Evolutionary conservation across 2,888 invertebrate species (phyloP).

Genomic region (Hipparchia semele): DNA sequence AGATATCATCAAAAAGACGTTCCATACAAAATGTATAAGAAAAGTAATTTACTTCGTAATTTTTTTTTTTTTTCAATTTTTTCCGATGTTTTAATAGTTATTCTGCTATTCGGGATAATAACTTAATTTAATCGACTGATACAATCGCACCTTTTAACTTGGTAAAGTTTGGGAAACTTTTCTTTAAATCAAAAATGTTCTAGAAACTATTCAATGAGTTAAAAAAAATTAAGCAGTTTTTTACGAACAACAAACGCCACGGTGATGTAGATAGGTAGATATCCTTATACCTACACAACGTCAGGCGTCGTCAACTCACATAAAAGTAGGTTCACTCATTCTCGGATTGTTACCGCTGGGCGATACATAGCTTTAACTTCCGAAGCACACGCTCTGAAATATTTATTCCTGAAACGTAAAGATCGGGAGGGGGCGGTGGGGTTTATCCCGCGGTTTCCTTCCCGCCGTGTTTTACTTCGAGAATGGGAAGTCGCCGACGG

Average conservation of each 20-base stretch:
- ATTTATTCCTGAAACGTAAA: slow-evolving; percentile 84
- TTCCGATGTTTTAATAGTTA: neutral
- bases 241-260: too few species aligned
- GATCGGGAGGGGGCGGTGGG: slow-evolving; percentile 71
- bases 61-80: neutral
- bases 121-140: neutral
- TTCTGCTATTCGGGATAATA: neutral
- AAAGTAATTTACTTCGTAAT: too few species aligned
- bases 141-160: too few species aligned
- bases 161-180: too few species aligned
- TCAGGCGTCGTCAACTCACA: slow-evolving; percentile 48
- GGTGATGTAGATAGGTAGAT: neutral
- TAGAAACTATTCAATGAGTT: too few species aligned
- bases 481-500: slow-evolving; percentile 82
- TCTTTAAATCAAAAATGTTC: too few species aligned
- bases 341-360: slow-evolving; percentile 78
- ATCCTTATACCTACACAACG: neutral
- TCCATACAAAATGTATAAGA: too few species aligned
- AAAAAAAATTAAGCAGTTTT: too few species aligned
- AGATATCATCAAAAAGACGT: too few species aligned
- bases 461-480: slow-evolving; percentile 83
- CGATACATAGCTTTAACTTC: slow-evolving; percentile 82
- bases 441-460: slow-evolving; percentile 83
- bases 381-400: slow-evolving; percentile 83
- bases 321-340: slow-evolving; percentile 75